Evolutionary conservation across 2,888 invertebrate genomes (phyloP).

Genomic region (Stomorhina lunata): DNA sequence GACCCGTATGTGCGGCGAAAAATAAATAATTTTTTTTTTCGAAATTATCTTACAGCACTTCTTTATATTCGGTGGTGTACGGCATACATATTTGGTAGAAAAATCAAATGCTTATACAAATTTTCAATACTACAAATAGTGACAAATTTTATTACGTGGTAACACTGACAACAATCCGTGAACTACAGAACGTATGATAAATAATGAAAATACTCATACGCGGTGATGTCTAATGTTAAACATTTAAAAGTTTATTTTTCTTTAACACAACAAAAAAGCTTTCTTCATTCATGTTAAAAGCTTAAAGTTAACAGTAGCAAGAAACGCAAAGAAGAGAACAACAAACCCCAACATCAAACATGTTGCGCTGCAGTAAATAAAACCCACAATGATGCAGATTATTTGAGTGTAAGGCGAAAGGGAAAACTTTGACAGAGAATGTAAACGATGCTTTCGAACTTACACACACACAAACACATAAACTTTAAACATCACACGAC

Average conservation of each 20-base stretch:
- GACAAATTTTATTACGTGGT: no score
- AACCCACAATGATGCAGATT: conserved; percentile 12
- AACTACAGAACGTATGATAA: conserved; percentile 25
- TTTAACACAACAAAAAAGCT: conserved; percentile 1
- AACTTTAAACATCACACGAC: conserved; percentile 47
- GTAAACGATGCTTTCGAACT: conserved; percentile 56
- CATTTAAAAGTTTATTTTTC: conserved; percentile 1
- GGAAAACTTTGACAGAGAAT: conserved; percentile 1
- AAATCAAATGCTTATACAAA: no score
- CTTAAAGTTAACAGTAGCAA: background rate
- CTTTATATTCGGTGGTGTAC: no score
- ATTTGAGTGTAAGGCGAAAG: background rate
- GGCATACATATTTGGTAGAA: no score
- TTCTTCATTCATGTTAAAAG: background rate
- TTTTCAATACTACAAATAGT: no score
- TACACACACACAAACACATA: background rate
- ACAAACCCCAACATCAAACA: conserved; percentile 35
- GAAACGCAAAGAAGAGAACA: background rate
- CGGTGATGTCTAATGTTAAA: background rate
- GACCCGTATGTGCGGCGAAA: no score
- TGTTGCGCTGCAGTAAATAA: conserved; percentile 50
- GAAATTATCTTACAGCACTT: no score
- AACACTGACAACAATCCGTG: no score
- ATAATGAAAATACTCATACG: conserved; percentile 34
- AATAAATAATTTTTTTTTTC: no score